Evolutionary conservation across 2,113 vertebrate species (phyloP), one percentile per base, ranked within the genome.

Genomic region (Alectura lathami): DNA sequence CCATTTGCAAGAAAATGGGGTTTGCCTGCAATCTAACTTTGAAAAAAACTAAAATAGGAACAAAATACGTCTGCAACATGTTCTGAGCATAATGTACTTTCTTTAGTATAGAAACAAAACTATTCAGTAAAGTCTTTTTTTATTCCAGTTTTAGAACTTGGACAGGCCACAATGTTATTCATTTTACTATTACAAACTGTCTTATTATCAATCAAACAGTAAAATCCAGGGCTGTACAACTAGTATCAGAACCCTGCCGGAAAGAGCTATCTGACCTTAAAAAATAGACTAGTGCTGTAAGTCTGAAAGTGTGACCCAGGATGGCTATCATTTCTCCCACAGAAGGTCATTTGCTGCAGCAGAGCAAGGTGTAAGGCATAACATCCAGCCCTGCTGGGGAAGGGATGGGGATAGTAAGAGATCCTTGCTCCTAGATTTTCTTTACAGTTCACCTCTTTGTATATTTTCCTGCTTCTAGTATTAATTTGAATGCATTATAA

Each of bases 1-100:
- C 90, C 50, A 95, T 96, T 96, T 94, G 42, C 83, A 94, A 72
- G 79, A 91, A 91, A 96, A 96, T 92, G 53, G 62, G 36, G 30
- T 83, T 91, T 92, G 67, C 30, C 66, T 91, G 34, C 77, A 94
- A 79, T 92, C 67, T 93, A 48, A 36, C 54, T 3, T 21, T 36
- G 64, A 83, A 56, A 83, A 83, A 60, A 94, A 63, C 26, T 72
- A 83, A 95, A 85, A 29, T 75, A 43, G 16, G 70, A 93, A 54
- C 48, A 87, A 81, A 95, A 73, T 53, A 83, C 53, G 53, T 83
- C 72, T 83, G 53, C 80, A 89, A 32, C 43, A 24, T 12, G 24
- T 72, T 74, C 5, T 16, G 66, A 84, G 36, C 24, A 87, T 76
- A 64, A 76, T 13, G n/a, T 54, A 38, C 86, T 97, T 96, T 29